A percentile compares a stretch with the other conserved stretches of the same genome.
Evolutionary conservation across 1,140 invertebrate species (phyloP).

Genomic region (Choristoneura fumiferana): DNA sequence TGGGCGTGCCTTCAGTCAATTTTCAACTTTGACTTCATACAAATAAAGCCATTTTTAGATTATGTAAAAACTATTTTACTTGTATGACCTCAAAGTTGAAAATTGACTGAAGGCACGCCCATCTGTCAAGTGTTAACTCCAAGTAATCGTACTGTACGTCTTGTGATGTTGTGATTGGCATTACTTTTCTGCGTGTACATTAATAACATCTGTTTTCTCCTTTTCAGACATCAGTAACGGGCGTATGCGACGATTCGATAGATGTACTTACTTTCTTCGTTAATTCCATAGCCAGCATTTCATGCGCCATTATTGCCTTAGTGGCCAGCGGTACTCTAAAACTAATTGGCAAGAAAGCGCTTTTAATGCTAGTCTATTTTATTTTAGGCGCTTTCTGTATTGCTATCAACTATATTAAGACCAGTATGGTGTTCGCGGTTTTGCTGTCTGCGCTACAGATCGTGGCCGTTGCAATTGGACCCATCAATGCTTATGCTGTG

Average conservation of each 20-base stretch:
- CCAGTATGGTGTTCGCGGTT: conserved; percentile 56
- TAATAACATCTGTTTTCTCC: conserved; percentile 17
- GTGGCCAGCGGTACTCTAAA: conserved; percentile 45
- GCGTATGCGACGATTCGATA: conserved; percentile 50
- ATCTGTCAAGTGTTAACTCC: too few relatives aligned
- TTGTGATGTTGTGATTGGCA: too few relatives aligned
- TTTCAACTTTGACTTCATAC: too few relatives aligned
- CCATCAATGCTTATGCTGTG: conserved; percentile 61
- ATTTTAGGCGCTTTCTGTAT: conserved; percentile 50
- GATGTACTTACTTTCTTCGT: conserved; percentile 53
- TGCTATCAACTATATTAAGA: conserved; percentile 52
- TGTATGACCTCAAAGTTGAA: too few relatives aligned
- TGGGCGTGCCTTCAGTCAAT: too few relatives aligned
- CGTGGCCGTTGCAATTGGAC: conserved; percentile 51
- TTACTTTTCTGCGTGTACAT: too few relatives aligned
- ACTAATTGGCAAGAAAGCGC: conserved; percentile 57
- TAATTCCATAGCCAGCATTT: conserved; percentile 48
- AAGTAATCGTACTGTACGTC: too few relatives aligned
- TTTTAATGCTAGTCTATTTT: conserved; percentile 45
- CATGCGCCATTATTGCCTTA: conserved; percentile 48
- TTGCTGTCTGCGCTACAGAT: conserved; percentile 52
- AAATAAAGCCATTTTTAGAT: too few relatives aligned
- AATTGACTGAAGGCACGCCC: too few relatives aligned
- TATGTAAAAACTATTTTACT: too few relatives aligned
- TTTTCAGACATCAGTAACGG: conserved; percentile 40